Evolutionary conservation across 2,797 vertebrate species (phyloP).

Genomic region (Catostomus latipinnis): DNA sequence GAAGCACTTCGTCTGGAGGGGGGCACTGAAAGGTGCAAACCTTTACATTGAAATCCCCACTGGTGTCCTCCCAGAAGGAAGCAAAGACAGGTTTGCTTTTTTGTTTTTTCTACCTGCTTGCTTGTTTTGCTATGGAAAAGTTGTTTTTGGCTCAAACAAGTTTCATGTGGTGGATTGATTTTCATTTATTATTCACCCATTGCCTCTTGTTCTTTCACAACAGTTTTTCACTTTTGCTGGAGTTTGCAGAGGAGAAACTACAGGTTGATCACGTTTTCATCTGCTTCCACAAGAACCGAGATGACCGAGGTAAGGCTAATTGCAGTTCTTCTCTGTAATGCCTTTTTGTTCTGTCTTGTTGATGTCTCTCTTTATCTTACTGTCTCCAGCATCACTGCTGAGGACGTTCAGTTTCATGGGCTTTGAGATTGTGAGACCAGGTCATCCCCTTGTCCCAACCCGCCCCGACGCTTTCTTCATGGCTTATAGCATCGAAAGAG

Average conservation of each 20-base stretch:
- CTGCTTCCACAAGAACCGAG: conserved; percentile 96
- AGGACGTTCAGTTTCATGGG: conserved; percentile 98
- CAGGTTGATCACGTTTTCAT: conserved; percentile 91
- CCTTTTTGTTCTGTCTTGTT: background rate
- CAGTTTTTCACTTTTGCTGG: conserved; percentile 93
- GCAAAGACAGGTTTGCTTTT: conserved; percentile 89
- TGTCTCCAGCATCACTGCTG: conserved; percentile 86
- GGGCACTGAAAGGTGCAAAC: conserved; percentile 86
- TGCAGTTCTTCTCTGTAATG: background rate
- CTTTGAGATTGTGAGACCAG: conserved; percentile 99
- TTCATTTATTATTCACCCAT: background rate
- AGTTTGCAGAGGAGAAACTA: conserved; percentile 95
- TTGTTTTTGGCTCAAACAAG: background rate
- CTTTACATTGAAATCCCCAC: conserved; percentile 94
- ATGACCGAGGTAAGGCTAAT: conserved; percentile 87
- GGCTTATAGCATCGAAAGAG: conserved; percentile 97
- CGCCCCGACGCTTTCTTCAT: conserved; percentile 99
- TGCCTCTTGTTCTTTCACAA: background rate
- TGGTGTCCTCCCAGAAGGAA: conserved; percentile 93
- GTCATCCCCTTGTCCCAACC: conserved; percentile 96
- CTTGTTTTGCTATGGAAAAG: background rate
- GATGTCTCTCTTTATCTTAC: background rate
- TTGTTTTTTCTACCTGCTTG: background rate
- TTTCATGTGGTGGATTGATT: too few species aligned
- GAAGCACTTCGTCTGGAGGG: conserved; percentile 89